Evolutionary conservation across 2,113 vertebrate species (phyloP), one percentile per base, ranked within the genome.

Genomic region (Scophthalmus maximus): DNA sequence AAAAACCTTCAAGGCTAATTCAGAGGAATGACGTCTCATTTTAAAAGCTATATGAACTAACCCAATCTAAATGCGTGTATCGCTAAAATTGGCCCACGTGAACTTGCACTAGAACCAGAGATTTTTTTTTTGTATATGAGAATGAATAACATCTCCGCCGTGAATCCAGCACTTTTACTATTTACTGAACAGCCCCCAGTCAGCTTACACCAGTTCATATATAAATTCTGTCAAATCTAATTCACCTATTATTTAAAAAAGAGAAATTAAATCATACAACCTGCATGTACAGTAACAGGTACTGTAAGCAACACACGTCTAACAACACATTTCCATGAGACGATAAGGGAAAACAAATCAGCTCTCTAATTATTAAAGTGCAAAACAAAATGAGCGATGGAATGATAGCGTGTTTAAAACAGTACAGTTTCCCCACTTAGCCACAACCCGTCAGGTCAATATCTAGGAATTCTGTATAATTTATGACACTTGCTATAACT

Each of bases 351-450:
- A n/a, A 73, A 73, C 14, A 29, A 30, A 57, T 60, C 11, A 42
- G 55, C 78, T 49, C 42, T 32, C 1, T 60, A 69, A 59, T 60
- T 1, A 72, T 55, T 75, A 70, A 85, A 86, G 85, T 87, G 83
- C 85, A 73, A 79, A 70, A 53, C 20, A 32, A 36, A 10, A 11
- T 12, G 9, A 56, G 29, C 29, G 38, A 52, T 42, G 69, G 63
- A 76, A 81, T 73, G 56, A 62, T 47, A 34, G 1, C 2, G 20
- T 49, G 29, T 73, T 27, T 61, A 50, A 56, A 60, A 58, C 1
- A 20, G 3, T 7, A 67, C 1, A 0, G 12, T 18, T 36, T 52
- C 22, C 20, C 52, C 49, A 71, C n/a, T 36, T 22, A 52, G 18
- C 23, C 12, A n/a, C 40, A 30, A 42, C 25, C n/a, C 49, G 15